These are phyloP conservation scores for Natrix natrix DNA, from an alignment of 2,797 vertebrate genomes.

Conservation along the genomic window DNA sequence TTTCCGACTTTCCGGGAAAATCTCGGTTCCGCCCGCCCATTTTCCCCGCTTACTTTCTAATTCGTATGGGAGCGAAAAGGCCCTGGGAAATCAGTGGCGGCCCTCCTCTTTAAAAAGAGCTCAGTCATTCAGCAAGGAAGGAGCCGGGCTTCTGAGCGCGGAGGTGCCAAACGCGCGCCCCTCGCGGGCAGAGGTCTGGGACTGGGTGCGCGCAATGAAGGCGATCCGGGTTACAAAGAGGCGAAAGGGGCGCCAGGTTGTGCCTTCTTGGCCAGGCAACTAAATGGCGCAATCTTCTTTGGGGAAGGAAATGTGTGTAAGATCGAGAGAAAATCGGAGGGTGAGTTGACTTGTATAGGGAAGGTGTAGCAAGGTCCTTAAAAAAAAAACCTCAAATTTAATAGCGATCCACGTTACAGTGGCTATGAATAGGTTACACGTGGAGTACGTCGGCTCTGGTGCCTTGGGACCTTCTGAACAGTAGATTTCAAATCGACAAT, in stretches of 20 bases:
- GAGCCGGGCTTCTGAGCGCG: neutral
- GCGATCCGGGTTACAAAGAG: neutral
- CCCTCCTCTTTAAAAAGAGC: neutral
- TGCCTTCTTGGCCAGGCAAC: neutral
- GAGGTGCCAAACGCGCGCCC: neutral
- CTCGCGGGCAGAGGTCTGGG: neutral
- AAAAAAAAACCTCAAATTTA: neutral
- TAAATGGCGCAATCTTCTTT: neutral
- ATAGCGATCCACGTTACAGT: neutral
- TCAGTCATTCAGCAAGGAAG: neutral
- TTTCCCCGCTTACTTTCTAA: neutral
- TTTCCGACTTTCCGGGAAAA: neutral
- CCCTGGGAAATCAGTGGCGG: neutral
- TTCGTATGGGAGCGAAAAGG: neutral
- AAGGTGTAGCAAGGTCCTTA: neutral
- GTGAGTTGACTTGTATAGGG: neutral
- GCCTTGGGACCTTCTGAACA: neutral
- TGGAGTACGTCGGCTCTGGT: neutral
- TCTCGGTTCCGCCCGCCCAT: neutral
- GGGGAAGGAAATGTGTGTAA: neutral
- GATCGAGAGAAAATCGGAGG: neutral
- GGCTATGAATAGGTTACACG: neutral
- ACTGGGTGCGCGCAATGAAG: neutral
- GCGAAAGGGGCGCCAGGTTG: neutral
- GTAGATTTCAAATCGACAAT: neutral